Evolutionary conservation across 2,113 vertebrate species (phyloP), one percentile per base, ranked within the genome.

Genomic region (Craseonycteris thonglongyai): DNA sequence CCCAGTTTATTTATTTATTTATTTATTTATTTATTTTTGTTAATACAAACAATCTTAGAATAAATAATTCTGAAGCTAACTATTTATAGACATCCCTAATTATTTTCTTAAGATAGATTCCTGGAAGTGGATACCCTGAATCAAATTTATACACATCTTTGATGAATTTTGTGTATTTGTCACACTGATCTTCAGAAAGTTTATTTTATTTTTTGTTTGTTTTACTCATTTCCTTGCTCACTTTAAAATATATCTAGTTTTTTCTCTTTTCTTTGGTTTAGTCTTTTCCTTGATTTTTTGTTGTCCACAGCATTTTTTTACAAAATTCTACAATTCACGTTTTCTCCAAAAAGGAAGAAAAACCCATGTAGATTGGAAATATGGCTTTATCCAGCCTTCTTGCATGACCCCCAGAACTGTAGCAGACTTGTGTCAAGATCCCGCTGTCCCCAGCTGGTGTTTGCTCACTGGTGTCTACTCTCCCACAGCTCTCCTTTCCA

Each of bases 401-500:
- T 80, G 84, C 90, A 51, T 18, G 71, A 74, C 79, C 87, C 26
- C 4, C 71, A 72, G 72, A 59, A 45, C 42, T 79, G 56, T 16
- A 26, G 26, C 0, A 0, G 75, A 80, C 72, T 94, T 51, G 78
- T 54, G 92, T 69, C 66, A 66, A 68, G 86, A 74, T 69, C 69
- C 45, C 21, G 45, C 75, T 42, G 24, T 61, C 93, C 26, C 84
- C 96, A 95, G 94, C 56, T 94, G 69, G 96, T 51, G 56, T 95
- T 89, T 74, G 71, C 87, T 95, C 78, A 12, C 35, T 91, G 81
- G 59, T 75, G n/a, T 76, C 65, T 51, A 58, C 40, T 96, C 59
- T 97, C 91, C 84, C 93, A 93, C 40, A 12, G 18, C 16, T 94
- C 91, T 92, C 86, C 18, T 3, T 96, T 97, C 80, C 96, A 93